A percentile compares a stretch with the other conserved stretches of the same genome.
Evolutionary conservation across 2,888 invertebrate species (phyloP).

Genomic region (Tribolium freemani): DNA sequence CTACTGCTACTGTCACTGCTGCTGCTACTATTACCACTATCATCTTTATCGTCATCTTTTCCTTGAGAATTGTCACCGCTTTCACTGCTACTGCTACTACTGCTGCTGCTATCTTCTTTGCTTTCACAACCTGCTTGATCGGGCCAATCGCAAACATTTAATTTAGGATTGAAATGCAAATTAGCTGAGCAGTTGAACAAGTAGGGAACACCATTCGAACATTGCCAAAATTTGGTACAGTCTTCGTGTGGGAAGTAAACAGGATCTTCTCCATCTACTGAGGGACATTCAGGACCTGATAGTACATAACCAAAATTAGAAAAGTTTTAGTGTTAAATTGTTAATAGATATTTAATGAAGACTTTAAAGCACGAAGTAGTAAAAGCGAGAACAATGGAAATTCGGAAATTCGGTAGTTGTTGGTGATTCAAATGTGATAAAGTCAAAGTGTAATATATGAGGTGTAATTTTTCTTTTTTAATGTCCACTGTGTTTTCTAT

Average conservation of each 20-base stretch:
- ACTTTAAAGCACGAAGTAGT: too few species aligned
- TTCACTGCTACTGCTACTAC: not conserved
- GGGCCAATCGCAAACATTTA: conserved; percentile 14
- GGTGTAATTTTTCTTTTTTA: too few species aligned
- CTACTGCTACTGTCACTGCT: too few species aligned
- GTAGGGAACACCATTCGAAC: not conserved
- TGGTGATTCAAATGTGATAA: too few species aligned
- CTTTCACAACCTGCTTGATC: not conserved
- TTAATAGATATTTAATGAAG: too few species aligned
- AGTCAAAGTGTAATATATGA: too few species aligned
- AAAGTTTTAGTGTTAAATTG: too few species aligned
- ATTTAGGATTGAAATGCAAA: conserved; percentile 8
- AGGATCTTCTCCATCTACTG: not conserved
- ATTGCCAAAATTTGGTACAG: conserved; percentile 1
- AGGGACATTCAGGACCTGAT: not conserved
- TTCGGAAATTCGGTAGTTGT: too few species aligned
- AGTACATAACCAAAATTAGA: too few species aligned
- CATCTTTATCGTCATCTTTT: not conserved
- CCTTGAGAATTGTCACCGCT: not conserved
- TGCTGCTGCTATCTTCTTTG: not conserved
- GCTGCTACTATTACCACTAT: not conserved
- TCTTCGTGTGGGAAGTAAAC: conserved; percentile 3
- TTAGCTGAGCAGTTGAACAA: not conserved
- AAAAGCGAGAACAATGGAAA: too few species aligned
- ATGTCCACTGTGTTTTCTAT: too few species aligned